Evolutionary conservation across 2,888 invertebrate genomes (phyloP).

Genomic region (Eulithis testata): DNA sequence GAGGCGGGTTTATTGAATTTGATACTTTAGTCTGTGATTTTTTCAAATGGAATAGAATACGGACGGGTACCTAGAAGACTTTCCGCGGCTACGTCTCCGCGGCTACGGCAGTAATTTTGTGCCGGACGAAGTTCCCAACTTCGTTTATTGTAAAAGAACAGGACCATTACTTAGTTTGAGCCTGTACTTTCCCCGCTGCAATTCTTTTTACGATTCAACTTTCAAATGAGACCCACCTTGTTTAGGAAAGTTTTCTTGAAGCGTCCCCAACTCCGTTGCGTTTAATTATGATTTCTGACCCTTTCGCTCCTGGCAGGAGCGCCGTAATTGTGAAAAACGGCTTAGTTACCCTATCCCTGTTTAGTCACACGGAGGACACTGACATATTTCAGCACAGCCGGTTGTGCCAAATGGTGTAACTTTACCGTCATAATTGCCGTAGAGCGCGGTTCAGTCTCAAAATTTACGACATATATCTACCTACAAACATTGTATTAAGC

Average conservation of each 20-base stretch:
- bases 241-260: slow-evolving; percentile 35
- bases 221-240: slow-evolving; percentile 32
- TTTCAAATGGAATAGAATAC: not conserved
- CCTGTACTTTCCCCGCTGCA: slow-evolving; percentile 24
- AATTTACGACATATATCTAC: slow-evolving; percentile 54
- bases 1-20: not conserved
- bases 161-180: slow-evolving; percentile 25
- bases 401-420: slow-evolving; percentile 60
- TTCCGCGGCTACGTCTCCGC: not conserved
- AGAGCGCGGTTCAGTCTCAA: slow-evolving; percentile 53
- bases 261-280: slow-evolving; percentile 24
- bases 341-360: slow-evolving; percentile 28
- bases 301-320: slow-evolving; percentile 30
- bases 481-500: slow-evolving; percentile 26
- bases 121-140: slow-evolving; percentile 20
- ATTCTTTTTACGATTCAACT: slow-evolving; percentile 34
- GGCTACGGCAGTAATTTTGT: slow-evolving; percentile 15
- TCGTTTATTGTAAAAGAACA: slow-evolving; percentile 29
- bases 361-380: slow-evolving; percentile 45
- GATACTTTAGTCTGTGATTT: not conserved
- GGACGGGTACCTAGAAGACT: not conserved
- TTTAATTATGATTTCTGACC: slow-evolving; percentile 37
- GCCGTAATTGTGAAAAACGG: slow-evolving; percentile 37
- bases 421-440: slow-evolving; percentile 67
- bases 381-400: slow-evolving; percentile 56